Evolutionary conservation across 2,797 vertebrate species (phyloP).

Genomic region (Sus cebifrons): DNA sequence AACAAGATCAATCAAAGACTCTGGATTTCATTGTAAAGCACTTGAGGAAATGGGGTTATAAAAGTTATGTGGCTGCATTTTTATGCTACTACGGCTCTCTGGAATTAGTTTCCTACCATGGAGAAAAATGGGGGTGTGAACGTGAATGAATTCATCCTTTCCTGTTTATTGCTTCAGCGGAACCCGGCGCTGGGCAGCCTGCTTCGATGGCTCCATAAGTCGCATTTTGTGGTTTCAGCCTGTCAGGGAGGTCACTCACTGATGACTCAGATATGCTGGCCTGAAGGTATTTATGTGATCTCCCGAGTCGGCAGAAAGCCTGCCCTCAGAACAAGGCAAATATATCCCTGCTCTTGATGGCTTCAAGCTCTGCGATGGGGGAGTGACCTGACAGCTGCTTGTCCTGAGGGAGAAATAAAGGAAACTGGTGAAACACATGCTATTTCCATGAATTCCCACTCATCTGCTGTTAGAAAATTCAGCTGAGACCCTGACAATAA

Average conservation of each 20-base stretch:
- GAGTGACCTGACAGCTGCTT: constrained; percentile 88
- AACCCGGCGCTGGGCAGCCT: constrained; percentile 78
- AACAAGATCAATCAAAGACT: constrained; percentile 75
- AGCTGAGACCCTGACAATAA: constrained; percentile 87
- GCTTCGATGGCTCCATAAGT: constrained; percentile 77
- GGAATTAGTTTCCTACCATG: constrained; percentile 80
- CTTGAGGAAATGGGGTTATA: constrained; percentile 78
- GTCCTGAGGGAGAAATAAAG: constrained; percentile 89
- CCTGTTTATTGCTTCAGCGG: constrained; percentile 75
- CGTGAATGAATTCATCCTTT: constrained; percentile 61
- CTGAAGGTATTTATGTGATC: constrained; percentile 90
- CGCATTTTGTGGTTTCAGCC: constrained; percentile 86
- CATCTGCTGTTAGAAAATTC: constrained; percentile 88
- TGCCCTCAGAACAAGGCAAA: constrained; percentile 86
- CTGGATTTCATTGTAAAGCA: constrained; percentile 81
- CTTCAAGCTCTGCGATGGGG: constrained; percentile 84
- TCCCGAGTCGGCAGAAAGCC: constrained; percentile 84
- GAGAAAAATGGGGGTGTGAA: constrained; percentile 69
- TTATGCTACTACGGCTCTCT: constrained; percentile 76
- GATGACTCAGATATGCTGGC: constrained; percentile 88
- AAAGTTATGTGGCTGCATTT: constrained; percentile 75
- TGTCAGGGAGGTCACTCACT: constrained; percentile 88
- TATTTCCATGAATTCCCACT: constrained; percentile 87
- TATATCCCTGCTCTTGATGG: constrained; percentile 86
- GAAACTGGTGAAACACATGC: constrained; percentile 86